Conservation (phyloP, 2,113 vertebrate genomes). For the Rhinoderma darwinii region DNA sequence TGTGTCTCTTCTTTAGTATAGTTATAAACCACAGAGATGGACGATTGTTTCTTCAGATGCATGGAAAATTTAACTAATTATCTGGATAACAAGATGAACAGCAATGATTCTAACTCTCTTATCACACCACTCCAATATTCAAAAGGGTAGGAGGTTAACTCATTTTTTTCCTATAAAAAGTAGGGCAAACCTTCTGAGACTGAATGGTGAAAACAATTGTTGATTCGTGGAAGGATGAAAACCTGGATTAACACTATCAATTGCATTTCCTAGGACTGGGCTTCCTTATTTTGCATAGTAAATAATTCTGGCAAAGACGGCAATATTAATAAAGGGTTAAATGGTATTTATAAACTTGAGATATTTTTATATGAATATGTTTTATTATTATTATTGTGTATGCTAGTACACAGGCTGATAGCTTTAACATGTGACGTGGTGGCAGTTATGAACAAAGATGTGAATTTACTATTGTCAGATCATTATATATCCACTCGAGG, state of each 20-base stretch:
- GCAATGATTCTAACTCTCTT: background rate
- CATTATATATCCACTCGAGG: too few relatives aligned
- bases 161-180: slow-evolving; percentile 25
- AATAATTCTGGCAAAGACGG: background rate
- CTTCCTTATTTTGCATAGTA: background rate
- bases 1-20: background rate
- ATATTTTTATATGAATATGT: too few relatives aligned
- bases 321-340: background rate
- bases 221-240: background rate
- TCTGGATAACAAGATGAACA: slow-evolving; percentile 36
- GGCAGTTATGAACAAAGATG: too few relatives aligned
- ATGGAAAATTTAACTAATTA: slow-evolving; percentile 38
- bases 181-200: slow-evolving; percentile 30
- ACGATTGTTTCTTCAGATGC: slow-evolving; percentile 12
- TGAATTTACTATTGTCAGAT: too few relatives aligned
- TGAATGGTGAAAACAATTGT: slow-evolving; percentile 9
- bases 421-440: too few relatives aligned
- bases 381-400: too few relatives aligned
- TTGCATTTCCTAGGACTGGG: background rate
- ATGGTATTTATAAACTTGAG: too few relatives aligned
- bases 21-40: slow-evolving; percentile 10
- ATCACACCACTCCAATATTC: slow-evolving; percentile 16
- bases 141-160: slow-evolving; percentile 36
- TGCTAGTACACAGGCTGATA: too few relatives aligned
- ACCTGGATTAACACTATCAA: background rate